Conservation (phyloP, 2,797 vertebrate genomes). For the Rhabdomys pumilio region DNA sequence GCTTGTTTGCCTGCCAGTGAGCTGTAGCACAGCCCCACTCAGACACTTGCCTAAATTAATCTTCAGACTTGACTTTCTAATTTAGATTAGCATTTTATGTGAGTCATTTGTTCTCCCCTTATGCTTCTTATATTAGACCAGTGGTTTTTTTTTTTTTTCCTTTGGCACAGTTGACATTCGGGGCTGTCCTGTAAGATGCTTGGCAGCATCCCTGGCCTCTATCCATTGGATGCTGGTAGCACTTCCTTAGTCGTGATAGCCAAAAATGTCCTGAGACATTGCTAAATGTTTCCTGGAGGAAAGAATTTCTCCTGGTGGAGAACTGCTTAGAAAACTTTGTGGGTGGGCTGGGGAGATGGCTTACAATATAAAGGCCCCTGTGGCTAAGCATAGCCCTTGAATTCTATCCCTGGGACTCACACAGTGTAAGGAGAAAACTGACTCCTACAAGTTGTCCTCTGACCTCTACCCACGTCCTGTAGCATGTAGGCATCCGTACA, state of each 20-base stretch:
- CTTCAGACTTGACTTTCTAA: slow-evolving; percentile 41
- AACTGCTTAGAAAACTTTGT: not conserved
- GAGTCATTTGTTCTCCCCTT: slow-evolving; percentile 31
- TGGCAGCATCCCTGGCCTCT: slow-evolving; percentile 49
- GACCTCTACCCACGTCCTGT: not conserved
- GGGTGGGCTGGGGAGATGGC: not conserved
- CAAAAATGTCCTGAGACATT: slow-evolving; percentile 65
- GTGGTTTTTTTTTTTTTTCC: slow-evolving; percentile 6
- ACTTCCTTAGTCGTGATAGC: slow-evolving; percentile 29
- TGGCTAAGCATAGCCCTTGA: not conserved
- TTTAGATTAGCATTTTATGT: slow-evolving; percentile 67
- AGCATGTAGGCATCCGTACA: not conserved
- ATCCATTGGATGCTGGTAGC: slow-evolving; percentile 32
- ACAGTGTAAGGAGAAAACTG: not conserved
- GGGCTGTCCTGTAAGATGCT: slow-evolving; percentile 33
- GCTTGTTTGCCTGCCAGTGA: not conserved
- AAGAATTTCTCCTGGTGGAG: not conserved
- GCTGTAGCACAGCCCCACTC: not conserved
- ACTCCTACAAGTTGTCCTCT: not conserved
- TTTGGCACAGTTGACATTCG: slow-evolving; percentile 43
- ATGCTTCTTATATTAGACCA: slow-evolving; percentile 41
- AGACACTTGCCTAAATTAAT: slow-evolving; percentile 50
- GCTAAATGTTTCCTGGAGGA: slow-evolving; percentile 29
- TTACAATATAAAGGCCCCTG: not conserved
- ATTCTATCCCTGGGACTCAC: not conserved